phyloP scores from a whole-genome alignment of 2,797 vertebrate genomes.

The Sorex maritimensis region DNA sequence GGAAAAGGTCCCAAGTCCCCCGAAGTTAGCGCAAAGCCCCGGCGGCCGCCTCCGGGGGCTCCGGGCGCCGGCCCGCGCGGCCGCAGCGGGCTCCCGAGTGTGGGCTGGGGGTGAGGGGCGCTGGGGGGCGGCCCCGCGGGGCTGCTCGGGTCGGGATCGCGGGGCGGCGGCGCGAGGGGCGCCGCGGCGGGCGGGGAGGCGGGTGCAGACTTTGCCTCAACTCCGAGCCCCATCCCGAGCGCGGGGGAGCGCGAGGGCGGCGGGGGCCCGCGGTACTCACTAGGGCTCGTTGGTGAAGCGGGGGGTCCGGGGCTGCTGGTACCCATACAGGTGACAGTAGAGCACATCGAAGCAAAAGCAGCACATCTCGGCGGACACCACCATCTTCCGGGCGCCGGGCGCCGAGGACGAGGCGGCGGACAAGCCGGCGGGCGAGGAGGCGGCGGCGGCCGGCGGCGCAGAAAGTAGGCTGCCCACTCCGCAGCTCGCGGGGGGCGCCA shows the following conservation, averaged over 20 bases:
- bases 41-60: slow-evolving; percentile 65
- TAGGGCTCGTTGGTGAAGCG: slow-evolving; percentile 99
- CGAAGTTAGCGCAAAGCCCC: slow-evolving; percentile 81
- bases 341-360: slow-evolving; percentile 99
- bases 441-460: slow-evolving; percentile 92
- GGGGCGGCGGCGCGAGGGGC: too few species aligned
- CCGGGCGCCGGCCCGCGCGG: slow-evolving; percentile 25
- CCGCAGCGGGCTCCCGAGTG: slow-evolving; percentile 55
- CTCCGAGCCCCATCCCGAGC: slow-evolving; percentile 81
- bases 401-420: slow-evolving; percentile 93
- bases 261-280: slow-evolving; percentile 90
- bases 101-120: background rate
- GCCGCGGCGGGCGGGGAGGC: slow-evolving; percentile 36
- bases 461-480: slow-evolving; percentile 92
- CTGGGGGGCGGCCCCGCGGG: too few species aligned
- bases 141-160: too few species aligned
- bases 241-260: slow-evolving; percentile 62
- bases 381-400: slow-evolving; percentile 97
- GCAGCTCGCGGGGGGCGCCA: slow-evolving; percentile 88
- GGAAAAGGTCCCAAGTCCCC: slow-evolving; percentile 79
- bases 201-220: slow-evolving; percentile 82
- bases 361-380: slow-evolving; percentile 99
- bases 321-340: slow-evolving; percentile 99
- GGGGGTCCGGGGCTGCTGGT: slow-evolving; percentile 98
- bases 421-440: slow-evolving; percentile 93